Conservation (phyloP, 2,888 invertebrate species). For the Marasmarcha lunaedactyla region DNA sequence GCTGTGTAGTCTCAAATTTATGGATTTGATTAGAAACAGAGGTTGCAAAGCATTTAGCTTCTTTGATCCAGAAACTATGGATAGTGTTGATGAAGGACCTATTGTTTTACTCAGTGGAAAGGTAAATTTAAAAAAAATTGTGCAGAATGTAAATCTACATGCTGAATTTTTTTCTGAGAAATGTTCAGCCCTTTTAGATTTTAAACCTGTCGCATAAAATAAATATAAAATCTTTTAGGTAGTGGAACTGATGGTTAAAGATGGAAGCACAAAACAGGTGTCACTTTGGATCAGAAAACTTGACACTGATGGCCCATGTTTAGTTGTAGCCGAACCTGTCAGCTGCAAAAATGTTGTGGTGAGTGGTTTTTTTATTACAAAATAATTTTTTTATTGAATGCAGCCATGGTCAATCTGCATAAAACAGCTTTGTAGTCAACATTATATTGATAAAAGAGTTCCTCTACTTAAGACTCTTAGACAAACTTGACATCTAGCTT, state of each 20-base stretch:
- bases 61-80: slow-evolving; percentile 60
- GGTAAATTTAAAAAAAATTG: slow-evolving; percentile 32
- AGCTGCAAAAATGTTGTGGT: slow-evolving; percentile 71
- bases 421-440: too few relatives aligned
- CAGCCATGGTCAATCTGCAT: too few relatives aligned
- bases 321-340: slow-evolving; percentile 76
- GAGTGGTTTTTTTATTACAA: too few relatives aligned
- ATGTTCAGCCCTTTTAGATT: too few relatives aligned
- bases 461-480: too few relatives aligned
- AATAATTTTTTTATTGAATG: too few relatives aligned
- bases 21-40: slow-evolving; percentile 61
- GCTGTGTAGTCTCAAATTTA: slow-evolving; percentile 60
- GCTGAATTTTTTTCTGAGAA: too few relatives aligned
- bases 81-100: slow-evolving; percentile 67
- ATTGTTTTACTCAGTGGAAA: slow-evolving; percentile 74
- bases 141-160: too few relatives aligned
- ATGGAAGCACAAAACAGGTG: slow-evolving; percentile 69
- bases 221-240: slow-evolving; percentile 41
- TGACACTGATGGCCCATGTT: slow-evolving; percentile 69
- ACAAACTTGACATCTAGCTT: too few relatives aligned
- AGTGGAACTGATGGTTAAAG: slow-evolving; percentile 72
- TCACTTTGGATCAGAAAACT: slow-evolving; percentile 75
- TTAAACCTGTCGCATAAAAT: too few relatives aligned
- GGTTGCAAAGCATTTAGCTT: slow-evolving; percentile 57
- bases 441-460: too few relatives aligned